Evolutionary conservation across 2,888 invertebrate genomes (phyloP), one percentile per base, ranked within the genome.

Genomic region (Acrobasis suavella): DNA sequence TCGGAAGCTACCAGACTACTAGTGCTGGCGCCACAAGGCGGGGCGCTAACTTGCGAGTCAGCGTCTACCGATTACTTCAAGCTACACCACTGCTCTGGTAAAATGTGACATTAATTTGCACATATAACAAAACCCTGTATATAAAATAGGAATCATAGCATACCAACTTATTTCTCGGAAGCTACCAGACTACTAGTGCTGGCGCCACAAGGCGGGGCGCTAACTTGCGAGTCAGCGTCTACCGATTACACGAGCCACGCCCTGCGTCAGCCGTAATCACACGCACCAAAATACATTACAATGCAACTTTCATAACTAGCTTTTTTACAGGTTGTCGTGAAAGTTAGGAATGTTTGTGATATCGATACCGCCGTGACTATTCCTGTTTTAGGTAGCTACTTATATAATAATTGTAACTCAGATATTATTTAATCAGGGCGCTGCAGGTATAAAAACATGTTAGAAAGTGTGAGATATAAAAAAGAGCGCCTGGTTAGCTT

Each of bases 201-300:
- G 62, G 56, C 67, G 62, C 62, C 65, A 58, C 66, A 64, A 73
- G 86, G 86, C 84, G 86, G 80, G 84, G 75, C 75, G 66, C 67
- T 55, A 76, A 80, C 72, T 80, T 85, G 88, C 91, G 73, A 87
- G 91, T 91, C 91, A 90, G 83, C 85, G 75, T 76, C 77, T 78
- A 74, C 75, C 83, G 81, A 89, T 91, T 87, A 87, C 79, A 65
- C 73, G 73, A 67, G 76, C 82, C 82, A 74, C 87, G 86, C 90
- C 88, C 78, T 69, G 65, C 66, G 56, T 51, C 46, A 51, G 56
- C 58, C 65, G n/a, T 70, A 75, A 73, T 72, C 70, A 68, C 71
- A 69, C 58, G 65, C 61, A 69, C 67, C 78, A 79, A 81, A 78
- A 79, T 75, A 69, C 67, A 81, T 89, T 87, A 89, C 81, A 60